Conservation (phyloP, 2,113 vertebrate species). For the Gopherus flavomarginatus region DNA sequence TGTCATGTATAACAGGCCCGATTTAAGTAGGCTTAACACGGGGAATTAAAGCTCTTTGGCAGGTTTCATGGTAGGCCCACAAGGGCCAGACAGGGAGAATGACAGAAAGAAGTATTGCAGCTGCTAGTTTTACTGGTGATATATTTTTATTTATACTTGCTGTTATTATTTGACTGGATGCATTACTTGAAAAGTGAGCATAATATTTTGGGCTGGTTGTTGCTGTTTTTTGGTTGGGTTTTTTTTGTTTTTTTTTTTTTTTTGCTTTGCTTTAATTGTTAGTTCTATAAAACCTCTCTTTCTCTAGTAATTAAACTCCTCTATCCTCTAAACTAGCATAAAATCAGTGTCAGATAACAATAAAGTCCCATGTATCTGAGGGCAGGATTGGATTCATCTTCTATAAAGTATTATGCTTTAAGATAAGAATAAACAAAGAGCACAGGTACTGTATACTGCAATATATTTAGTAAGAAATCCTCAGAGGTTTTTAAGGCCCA, state of each 20-base stretch:
- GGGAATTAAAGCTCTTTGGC: not conserved
- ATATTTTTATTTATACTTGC: not conserved
- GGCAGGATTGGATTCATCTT: not conserved
- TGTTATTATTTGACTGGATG: not conserved
- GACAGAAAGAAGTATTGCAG: not conserved
- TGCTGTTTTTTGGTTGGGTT: not conserved
- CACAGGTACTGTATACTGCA: not conserved
- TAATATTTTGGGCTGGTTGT: conserved; percentile 2
- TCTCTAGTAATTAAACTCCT: not conserved
- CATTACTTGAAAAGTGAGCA: not conserved
- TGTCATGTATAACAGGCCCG: not conserved
- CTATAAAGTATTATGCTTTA: not conserved
- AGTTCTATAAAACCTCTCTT: not conserved
- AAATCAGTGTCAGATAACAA: not conserved
- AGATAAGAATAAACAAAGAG: not conserved
- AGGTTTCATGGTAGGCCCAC: not conserved
- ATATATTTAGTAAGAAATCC: not conserved
- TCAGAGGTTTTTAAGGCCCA: too few relatives aligned
- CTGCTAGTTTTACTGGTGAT: not conserved
- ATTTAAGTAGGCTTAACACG: not conserved
- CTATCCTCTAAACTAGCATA: not conserved
- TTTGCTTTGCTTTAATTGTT: not conserved
- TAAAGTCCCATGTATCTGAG: not conserved
- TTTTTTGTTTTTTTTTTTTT: not conserved
- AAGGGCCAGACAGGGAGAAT: not conserved